These are phyloP conservation scores for Scomber scombrus DNA, from an alignment of 2,113 vertebrate genomes.

Conservation along the genomic window DNA sequence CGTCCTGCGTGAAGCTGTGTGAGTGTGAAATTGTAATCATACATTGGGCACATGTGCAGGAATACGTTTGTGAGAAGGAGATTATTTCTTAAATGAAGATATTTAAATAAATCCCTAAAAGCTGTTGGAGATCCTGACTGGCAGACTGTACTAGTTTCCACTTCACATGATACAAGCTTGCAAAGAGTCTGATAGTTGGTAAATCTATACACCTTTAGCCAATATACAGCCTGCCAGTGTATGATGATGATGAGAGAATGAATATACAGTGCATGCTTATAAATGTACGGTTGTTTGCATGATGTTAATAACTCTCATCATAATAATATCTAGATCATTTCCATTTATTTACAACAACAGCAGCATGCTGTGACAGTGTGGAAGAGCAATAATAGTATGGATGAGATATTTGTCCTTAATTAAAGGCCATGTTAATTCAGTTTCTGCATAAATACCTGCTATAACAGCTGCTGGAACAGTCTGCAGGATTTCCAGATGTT, in stretches of 20 bases:
- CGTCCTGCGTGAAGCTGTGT: not conserved
- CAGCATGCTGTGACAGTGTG: no score
- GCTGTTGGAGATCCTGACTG: conserved; percentile 3
- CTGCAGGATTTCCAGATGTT: no score
- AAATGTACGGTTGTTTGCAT: not conserved
- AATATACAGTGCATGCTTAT: not conserved
- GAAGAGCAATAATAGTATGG: no score
- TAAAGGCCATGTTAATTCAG: no score
- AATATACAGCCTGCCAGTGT: not conserved
- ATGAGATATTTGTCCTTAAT: no score
- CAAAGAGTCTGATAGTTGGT: not conserved
- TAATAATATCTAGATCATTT: no score
- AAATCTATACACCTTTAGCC: not conserved
- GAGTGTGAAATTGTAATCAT: not conserved
- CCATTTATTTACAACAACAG: no score
- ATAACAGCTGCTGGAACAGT: no score
- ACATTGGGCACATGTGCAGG: not conserved
- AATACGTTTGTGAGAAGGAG: not conserved
- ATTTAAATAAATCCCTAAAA: not conserved
- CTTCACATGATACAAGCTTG: not conserved
- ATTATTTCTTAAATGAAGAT: not conserved
- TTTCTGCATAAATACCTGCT: no score
- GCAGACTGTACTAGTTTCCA: not conserved
- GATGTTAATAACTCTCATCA: not conserved
- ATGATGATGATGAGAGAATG: not conserved